Evolutionary conservation across 2,888 invertebrate genomes (phyloP).

Genomic region (Torymus texanus): DNA sequence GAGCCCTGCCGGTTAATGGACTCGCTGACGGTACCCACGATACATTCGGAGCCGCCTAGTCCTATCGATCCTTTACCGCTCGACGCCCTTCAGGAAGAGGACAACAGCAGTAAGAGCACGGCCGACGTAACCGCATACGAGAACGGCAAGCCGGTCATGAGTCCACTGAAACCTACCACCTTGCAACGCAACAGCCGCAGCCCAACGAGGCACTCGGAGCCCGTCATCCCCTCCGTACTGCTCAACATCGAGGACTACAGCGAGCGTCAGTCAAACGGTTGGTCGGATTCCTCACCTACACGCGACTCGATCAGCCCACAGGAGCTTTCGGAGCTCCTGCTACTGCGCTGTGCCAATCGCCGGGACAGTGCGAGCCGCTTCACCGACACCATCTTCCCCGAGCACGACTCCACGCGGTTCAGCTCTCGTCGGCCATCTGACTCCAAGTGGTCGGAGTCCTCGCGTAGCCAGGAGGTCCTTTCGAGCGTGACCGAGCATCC

Average conservation of each 20-base stretch:
- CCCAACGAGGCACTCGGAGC: slow-evolving; percentile 66
- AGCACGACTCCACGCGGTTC: slow-evolving; percentile 69
- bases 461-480: slow-evolving; percentile 70
- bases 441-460: slow-evolving; percentile 72
- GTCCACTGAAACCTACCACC: slow-evolving; percentile 24
- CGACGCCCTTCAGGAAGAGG: slow-evolving; percentile 62
- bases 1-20: slow-evolving; percentile 61
- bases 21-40: slow-evolving; percentile 65
- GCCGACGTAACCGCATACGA: neutral
- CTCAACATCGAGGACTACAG: slow-evolving; percentile 68
- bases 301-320: slow-evolving; percentile 13
- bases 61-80: slow-evolving; percentile 68
- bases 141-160: neutral
- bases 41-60: slow-evolving; percentile 71
- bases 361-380: slow-evolving; percentile 42
- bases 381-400: slow-evolving; percentile 66
- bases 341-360: slow-evolving; percentile 10
- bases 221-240: slow-evolving; percentile 67
- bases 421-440: slow-evolving; percentile 71
- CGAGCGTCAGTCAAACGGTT: slow-evolving; percentile 40
- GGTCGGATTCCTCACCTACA: slow-evolving; percentile 19
- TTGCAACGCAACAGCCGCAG: slow-evolving; percentile 48
- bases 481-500: slow-evolving; percentile 64
- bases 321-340: slow-evolving; percentile 52
- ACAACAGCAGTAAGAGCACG: slow-evolving; percentile 3